Base-by-base conservation (phyloP, 2,797 vertebrate genomes). In the Micromesistius poutassou region DNA sequence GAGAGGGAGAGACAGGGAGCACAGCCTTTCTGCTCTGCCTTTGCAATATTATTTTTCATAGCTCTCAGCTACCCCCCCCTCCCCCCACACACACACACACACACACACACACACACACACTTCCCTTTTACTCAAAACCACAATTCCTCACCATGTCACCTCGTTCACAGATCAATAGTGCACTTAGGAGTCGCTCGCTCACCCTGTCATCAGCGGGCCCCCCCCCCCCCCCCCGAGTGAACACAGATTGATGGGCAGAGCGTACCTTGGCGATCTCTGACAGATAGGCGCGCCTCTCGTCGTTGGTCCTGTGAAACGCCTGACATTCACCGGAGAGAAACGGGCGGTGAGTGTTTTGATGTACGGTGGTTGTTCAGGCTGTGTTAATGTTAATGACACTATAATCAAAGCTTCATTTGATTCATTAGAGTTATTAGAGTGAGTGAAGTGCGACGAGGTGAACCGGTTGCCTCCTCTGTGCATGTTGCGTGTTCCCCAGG, bases 291-390 rank as follows among this genome's bases (percentile, higher is more conserved):
- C 82, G 86, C 16, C 89, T 88, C 85, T 97, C 95, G 76, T 93
- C 93, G 28, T 95, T 96, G 87, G 93, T 93, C 89, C 93, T 96
- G 83, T 94, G 94, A 88, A 96, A 97, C n/a, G 94, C 95, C 96
- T 97, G 78, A 81, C 5, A 75, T 76, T 50, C 35, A 72, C 80
- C 78, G 76, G 72, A 89, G 85, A 86, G 36, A 87, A 36, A 66
- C 38, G 6, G 22, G 7, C 1, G 19, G 62, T 68, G 12, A 68
- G n/a, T 28, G 62, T 68, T 28, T 28, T 68, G 62, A 68, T 68
- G 62, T 10, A 28, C 25, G 10, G 25, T 28, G 1, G 10, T 9
- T 68, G n/a, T 68, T 68, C 28, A 4, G 28, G 25, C 62, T 28
- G 0, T 12, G 28, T 68, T 10, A 68, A 2, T 12, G 28, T 68